Base-by-base conservation (phyloP, 1,140 invertebrate species). In the Microvelia longipes region DNA sequence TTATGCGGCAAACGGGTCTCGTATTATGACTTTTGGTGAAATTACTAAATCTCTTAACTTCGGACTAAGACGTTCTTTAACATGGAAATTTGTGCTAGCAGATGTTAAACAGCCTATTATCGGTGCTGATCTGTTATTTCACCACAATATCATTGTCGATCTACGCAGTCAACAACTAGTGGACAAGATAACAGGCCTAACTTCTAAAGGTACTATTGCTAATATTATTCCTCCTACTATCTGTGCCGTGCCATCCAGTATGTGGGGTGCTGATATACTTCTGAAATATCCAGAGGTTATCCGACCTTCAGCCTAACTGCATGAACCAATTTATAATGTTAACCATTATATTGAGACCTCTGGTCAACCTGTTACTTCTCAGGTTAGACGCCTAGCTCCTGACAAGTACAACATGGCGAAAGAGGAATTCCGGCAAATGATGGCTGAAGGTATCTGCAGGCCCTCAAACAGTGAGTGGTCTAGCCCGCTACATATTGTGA, bases 11-110 rank as follows among this genome's bases (percentile, higher is more conserved):
- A 68, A 72, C 24, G 64, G 69, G 14, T 19, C 62, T 68, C 14
- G 28, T 14, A 66, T 28, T 27, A 5, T 35, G 24, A 68, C 66
- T 29, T 60, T 60, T 15, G 26, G 29, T 11, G 26, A 69, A 62
- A 24, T 13, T 27, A 30, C 25, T 2, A 29, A 69, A 2, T 28
- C 64, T 71, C 73, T 69, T 5, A 25, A 79, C 69, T 69, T 80
- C 1, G 76, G 78, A 0, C 71, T 81, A 28, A 68, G 77, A 28
- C 73, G 78, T 28, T 69, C 70, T 1, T 78, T 79, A 50, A 29
- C 19, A 11, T 81, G 80, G 80, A 70, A 65, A 1, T 82, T 82
- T 69, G 75, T 76, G 1, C 69, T 82, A 0, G 80, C 80, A 1
- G 77, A 81, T 66, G 75, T 82, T 1, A 66, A 73, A 0, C 72